These are phyloP conservation scores for Tuberolachnus salignus DNA, from an alignment of 2,888 invertebrate genomes.

Conservation along the genomic window DNA sequence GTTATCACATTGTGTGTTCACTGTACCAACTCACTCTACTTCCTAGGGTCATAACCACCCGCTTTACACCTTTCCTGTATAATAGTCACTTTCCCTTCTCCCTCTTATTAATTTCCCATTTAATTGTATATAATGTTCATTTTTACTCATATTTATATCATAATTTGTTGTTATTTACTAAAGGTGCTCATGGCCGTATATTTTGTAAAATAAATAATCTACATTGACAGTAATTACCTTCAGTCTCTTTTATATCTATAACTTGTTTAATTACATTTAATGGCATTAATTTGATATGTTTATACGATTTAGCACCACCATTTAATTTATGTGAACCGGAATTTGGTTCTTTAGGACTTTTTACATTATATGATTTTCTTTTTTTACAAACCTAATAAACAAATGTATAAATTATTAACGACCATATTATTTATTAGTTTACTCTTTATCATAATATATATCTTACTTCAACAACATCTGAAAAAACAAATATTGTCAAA, in stretches of 20 bases:
- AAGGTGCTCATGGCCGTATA: too few species aligned
- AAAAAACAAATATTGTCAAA: slow-evolving; percentile 89
- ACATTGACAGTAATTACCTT: slow-evolving; percentile 68
- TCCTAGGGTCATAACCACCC: too few species aligned
- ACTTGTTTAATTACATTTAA: slow-evolving; percentile 88
- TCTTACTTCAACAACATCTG: slow-evolving; percentile 89
- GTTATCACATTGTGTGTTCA: too few species aligned
- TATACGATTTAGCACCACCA: slow-evolving; percentile 80
- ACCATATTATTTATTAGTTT: slow-evolving; percentile 6
- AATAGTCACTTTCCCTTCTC: too few species aligned
- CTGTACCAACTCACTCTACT: too few species aligned
- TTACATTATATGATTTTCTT: slow-evolving; percentile 75
- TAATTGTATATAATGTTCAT: too few species aligned
- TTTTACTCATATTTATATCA: too few species aligned
- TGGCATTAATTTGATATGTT: slow-evolving; percentile 88
- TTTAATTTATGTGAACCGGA: slow-evolving; percentile 64
- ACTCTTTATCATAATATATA: slow-evolving; percentile 1
- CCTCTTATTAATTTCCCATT: too few species aligned
- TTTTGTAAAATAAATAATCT: too few species aligned
- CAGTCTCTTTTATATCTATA: slow-evolving; percentile 86
- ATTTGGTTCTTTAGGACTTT: slow-evolving; percentile 71
- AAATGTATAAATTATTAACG: slow-evolving; percentile 42
- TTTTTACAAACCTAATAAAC: slow-evolving; percentile 67
- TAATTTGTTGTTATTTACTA: too few species aligned
- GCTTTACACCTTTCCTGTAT: too few species aligned